phyloP scores from a whole-genome alignment of 2,113 vertebrate species.

The Donacobius atricapilla region DNA sequence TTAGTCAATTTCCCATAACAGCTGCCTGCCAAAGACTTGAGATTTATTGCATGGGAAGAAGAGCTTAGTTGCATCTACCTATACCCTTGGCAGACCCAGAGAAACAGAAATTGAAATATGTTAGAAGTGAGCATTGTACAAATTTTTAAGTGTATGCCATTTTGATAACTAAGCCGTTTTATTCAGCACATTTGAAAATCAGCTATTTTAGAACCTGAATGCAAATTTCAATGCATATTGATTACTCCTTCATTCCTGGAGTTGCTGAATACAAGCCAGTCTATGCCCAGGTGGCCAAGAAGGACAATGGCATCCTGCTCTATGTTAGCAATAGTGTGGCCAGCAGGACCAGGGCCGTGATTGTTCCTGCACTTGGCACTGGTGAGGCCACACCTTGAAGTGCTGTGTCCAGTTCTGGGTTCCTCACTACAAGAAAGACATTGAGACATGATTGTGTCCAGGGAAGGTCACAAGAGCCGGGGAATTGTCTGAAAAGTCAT shows the following conservation, averaged over 20 bases:
- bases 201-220: not conserved
- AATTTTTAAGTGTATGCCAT: not conserved
- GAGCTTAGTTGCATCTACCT: not conserved
- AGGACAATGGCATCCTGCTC: not conserved
- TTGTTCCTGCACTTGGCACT: no score
- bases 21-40: not conserved
- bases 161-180: not conserved
- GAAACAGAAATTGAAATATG: not conserved
- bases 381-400: not conserved
- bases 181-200: not conserved
- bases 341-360: not conserved
- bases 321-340: not conserved
- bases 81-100: not conserved
- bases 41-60: not conserved
- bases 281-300: not conserved
- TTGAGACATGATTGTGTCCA: not conserved
- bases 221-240: not conserved
- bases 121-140: not conserved
- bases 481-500: not conserved
- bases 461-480: not conserved
- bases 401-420: not conserved
- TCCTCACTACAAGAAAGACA: no score
- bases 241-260: not conserved
- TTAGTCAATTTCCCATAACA: not conserved
- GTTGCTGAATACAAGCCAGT: not conserved